These are phyloP conservation scores for Poeciliopsis turneri DNA, from an alignment of 2,797 vertebrate species.

Conservation along the genomic window DNA sequence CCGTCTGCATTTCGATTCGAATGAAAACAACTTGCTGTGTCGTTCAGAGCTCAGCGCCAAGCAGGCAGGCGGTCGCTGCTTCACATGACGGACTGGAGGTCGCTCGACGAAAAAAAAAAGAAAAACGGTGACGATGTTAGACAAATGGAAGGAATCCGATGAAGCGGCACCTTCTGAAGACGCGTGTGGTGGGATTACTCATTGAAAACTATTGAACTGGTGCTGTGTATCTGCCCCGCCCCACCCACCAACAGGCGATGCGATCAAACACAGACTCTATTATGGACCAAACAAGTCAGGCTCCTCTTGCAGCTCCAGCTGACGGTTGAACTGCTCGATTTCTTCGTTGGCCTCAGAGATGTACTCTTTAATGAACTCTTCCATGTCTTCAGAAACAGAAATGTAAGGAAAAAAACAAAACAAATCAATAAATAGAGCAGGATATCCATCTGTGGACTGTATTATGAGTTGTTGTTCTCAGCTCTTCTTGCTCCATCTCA, in stretches of 20 bases:
- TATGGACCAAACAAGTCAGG: slow-evolving; percentile 90
- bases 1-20: slow-evolving; percentile 15
- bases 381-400: slow-evolving; percentile 85
- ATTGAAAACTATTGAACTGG: slow-evolving; percentile 28
- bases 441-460: not conserved
- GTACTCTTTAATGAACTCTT: slow-evolving; percentile 92
- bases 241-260: slow-evolving; percentile 28
- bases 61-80: slow-evolving; percentile 4
- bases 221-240: slow-evolving; percentile 15
- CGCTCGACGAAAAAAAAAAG: slow-evolving; percentile 25
- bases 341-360: slow-evolving; percentile 90
- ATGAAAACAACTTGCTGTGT: slow-evolving; percentile 3
- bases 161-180: slow-evolving; percentile 19
- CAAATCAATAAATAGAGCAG: slow-evolving; percentile 1
- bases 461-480: not conserved
- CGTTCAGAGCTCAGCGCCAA: not conserved
- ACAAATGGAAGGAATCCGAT: slow-evolving; percentile 14
- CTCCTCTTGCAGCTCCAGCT: slow-evolving; percentile 89
- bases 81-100: slow-evolving; percentile 25
- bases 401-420: slow-evolving; percentile 80
- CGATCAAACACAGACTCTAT: slow-evolving; percentile 8
- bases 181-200: slow-evolving; percentile 33
- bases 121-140: slow-evolving; percentile 10
- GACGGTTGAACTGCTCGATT: slow-evolving; percentile 91
- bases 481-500: not conserved